Evolutionary conservation across 2,888 invertebrate species (phyloP).

Genomic region (Pseudoips prasinana): DNA sequence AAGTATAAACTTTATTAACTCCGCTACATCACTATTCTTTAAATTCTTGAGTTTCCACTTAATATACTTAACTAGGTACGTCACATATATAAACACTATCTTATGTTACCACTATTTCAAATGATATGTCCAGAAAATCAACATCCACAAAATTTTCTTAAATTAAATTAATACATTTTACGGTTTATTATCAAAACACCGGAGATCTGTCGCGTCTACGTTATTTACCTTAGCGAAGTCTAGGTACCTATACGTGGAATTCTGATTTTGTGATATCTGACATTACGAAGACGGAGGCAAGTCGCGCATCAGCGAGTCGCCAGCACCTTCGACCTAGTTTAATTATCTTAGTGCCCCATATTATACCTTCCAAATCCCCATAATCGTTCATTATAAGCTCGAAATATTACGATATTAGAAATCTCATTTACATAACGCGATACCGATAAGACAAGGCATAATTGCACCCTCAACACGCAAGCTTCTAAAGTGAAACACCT

Average conservation of each 20-base stretch:
- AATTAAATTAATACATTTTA: constrained; percentile 67
- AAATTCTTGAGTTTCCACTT: constrained; percentile 78
- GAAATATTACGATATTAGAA: constrained; percentile 48
- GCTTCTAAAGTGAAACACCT: constrained; percentile 49
- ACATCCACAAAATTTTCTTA: constrained; percentile 67
- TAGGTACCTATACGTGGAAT: constrained; percentile 66
- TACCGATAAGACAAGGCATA: constrained; percentile 45
- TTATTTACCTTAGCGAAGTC: constrained; percentile 59
- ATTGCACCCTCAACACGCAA: constrained; percentile 57
- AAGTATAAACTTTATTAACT: constrained; percentile 73
- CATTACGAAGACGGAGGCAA: constrained; percentile 74
- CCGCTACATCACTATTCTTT: constrained; percentile 74
- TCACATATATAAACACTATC: constrained; percentile 76
- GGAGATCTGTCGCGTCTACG: constrained; percentile 70
- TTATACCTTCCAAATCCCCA: constrained; percentile 63
- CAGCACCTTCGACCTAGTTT: constrained; percentile 69
- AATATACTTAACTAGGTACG: constrained; percentile 76
- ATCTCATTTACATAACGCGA: constrained; percentile 57
- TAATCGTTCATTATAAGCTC: constrained; percentile 49
- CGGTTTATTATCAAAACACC: constrained; percentile 64
- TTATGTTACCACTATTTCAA: constrained; percentile 65
- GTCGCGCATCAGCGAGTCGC: constrained; percentile 70
- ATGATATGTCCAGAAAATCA: constrained; percentile 69
- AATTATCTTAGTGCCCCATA: constrained; percentile 59
- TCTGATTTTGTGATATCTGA: constrained; percentile 66